Evolutionary conservation across 2,797 vertebrate species (phyloP).

Genomic region (Fistularia tabacaria): DNA sequence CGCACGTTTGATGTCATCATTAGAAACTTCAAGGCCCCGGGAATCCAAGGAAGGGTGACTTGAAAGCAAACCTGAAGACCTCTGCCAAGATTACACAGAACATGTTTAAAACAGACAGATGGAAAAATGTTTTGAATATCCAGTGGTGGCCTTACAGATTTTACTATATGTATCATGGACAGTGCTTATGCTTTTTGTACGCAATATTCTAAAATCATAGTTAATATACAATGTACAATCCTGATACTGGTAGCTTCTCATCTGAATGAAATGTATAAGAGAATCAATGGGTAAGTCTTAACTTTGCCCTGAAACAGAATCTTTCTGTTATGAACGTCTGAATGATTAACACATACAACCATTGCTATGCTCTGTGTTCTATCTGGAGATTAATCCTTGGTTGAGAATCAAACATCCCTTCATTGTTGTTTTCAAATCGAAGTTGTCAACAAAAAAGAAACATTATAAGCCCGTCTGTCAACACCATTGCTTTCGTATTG

Average conservation of each 20-base stretch:
- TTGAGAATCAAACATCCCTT: no score
- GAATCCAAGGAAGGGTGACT: constrained; percentile 49
- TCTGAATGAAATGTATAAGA: no score
- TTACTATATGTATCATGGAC: constrained; percentile 35
- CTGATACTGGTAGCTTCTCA: background rate
- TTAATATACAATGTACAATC: background rate
- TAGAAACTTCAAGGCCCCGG: constrained; percentile 54
- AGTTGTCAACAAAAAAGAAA: no score
- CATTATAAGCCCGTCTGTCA: no score
- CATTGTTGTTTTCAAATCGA: no score
- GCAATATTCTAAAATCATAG: background rate
- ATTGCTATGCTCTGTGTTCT: no score
- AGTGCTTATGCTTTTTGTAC: constrained; percentile 15
- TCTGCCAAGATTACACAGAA: constrained; percentile 45
- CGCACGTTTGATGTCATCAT: constrained; percentile 67
- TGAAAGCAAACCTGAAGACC: constrained; percentile 55
- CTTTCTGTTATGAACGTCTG: no score
- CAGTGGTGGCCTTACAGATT: constrained; percentile 42
- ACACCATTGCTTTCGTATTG: no score
- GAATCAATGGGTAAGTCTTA: no score
- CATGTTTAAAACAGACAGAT: constrained; percentile 43
- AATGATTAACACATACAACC: no score
- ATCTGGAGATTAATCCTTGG: no score
- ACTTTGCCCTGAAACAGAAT: no score
- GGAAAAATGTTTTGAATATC: constrained; percentile 46